Percentiles rank a stretch among this genome's conserved stretches.
Evolutionary conservation across 2,888 invertebrate genomes (phyloP).

Genomic region (Cosmopolites sordidus): DNA sequence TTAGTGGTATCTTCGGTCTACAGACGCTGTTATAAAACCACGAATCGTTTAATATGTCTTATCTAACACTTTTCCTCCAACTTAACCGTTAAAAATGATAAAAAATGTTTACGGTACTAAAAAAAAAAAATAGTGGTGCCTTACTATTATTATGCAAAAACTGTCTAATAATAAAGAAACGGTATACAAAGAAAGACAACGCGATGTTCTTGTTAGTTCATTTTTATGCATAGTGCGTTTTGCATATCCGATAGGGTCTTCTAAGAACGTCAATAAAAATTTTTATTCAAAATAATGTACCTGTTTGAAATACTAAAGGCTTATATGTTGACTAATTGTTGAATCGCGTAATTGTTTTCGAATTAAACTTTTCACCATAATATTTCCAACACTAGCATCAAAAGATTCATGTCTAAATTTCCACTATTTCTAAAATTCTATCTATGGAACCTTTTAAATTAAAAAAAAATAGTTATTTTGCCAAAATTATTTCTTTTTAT

Average conservation of each 20-base stretch:
- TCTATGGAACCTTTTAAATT: no score
- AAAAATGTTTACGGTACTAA: not conserved
- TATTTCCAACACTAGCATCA: no score
- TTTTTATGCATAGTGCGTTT: conserved; percentile 41
- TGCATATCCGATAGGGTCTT: conserved; percentile 41
- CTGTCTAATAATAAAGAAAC: conserved; percentile 31
- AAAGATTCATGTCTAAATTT: no score
- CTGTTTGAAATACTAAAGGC: conserved; percentile 27
- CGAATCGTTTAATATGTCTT: not conserved
- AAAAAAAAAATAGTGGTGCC: conserved; percentile 17
- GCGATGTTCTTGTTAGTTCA: conserved; percentile 33
- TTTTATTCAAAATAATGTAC: conserved; percentile 30
- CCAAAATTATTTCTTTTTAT: no score
- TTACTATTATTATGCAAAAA: conserved; percentile 27
- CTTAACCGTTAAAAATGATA: not conserved
- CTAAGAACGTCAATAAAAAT: conserved; percentile 35
- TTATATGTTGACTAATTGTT: conserved; percentile 23
- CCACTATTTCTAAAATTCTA: no score
- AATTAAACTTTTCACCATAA: conserved; percentile 64
- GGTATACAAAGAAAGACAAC: conserved; percentile 32
- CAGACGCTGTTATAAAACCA: not conserved
- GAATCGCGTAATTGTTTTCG: conserved; percentile 8
- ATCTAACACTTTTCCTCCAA: not conserved
- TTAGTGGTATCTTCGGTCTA: conserved; percentile 1
- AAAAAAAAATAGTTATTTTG: no score